A percentile compares a stretch with the other conserved stretches of the same genome.
Evolutionary conservation across 2,113 vertebrate species (phyloP).

Genomic region (Talpa occidentalis): DNA sequence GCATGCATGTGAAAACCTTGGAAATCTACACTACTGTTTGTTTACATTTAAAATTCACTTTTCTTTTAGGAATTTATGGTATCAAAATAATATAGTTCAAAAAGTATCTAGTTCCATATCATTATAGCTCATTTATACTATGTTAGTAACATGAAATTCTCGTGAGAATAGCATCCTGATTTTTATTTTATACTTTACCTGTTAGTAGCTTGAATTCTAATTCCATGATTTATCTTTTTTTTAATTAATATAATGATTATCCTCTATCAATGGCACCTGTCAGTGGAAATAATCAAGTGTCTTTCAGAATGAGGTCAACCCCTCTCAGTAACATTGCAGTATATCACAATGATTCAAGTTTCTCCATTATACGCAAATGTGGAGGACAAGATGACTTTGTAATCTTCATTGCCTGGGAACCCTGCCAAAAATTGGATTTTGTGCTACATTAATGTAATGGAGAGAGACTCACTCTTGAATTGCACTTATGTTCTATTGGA

Average conservation of each 20-base stretch:
- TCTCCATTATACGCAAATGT: slow-evolving; percentile 54
- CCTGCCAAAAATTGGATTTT: slow-evolving; percentile 74
- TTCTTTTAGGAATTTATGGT: not conserved
- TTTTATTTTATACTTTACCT: not conserved
- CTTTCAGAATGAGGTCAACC: slow-evolving; percentile 48
- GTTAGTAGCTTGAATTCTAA: slow-evolving; percentile 2
- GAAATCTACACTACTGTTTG: not conserved
- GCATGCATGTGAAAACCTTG: not conserved
- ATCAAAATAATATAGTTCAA: not conserved
- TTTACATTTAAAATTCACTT: not conserved
- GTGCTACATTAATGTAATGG: slow-evolving; percentile 71
- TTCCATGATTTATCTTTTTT: not conserved
- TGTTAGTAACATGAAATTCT: not conserved
- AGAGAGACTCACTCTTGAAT: slow-evolving; percentile 65
- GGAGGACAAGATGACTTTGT: slow-evolving; percentile 70
- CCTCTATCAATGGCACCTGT: not conserved
- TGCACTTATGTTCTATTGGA: slow-evolving; percentile 60
- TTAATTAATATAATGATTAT: slow-evolving; percentile 50
- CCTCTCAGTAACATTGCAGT: slow-evolving; percentile 55
- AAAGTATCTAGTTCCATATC: not conserved
- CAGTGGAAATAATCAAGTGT: slow-evolving; percentile 49
- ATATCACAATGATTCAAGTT: slow-evolving; percentile 58
- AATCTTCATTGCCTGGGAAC: slow-evolving; percentile 68
- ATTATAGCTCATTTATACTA: not conserved
- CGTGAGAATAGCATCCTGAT: not conserved